A percentile compares a stretch with the other conserved stretches of the same genome.
Conservation (phyloP, 1,140 invertebrate genomes). For the Olivierus martensii region DNA sequence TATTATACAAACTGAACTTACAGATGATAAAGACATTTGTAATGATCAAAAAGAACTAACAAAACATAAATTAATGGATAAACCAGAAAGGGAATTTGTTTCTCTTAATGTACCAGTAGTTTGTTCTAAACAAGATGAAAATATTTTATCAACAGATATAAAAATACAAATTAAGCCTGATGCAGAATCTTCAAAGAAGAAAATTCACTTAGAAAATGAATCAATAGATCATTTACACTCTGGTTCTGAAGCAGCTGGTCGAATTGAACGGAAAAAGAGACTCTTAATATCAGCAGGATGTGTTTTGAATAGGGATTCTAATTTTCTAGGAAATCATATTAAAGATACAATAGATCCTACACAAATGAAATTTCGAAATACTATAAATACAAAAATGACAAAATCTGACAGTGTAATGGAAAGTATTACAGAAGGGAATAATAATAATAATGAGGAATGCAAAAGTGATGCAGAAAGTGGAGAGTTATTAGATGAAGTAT, state of each 20-base stretch:
- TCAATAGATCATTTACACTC: background rate
- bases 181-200: background rate
- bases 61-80: background rate
- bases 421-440: constrained; percentile 9
- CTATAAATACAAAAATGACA: constrained; percentile 3
- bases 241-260: background rate
- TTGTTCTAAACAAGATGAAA: background rate
- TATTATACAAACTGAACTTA: no score
- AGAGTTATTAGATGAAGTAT: constrained; percentile 6
- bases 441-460: constrained; percentile 22
- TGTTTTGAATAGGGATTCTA: constrained; percentile 1
- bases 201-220: background rate
- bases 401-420: background rate
- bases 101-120: background rate
- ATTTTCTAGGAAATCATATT: background rate
- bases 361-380: background rate
- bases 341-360: no score
- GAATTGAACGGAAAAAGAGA: constrained; percentile 15
- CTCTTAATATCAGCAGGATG: constrained; percentile 5
- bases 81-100: background rate
- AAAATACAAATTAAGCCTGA: background rate
- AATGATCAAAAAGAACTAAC: background rate
- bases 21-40: background rate
- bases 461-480: constrained; percentile 17
- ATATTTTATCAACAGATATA: background rate